Conservation (phyloP, 2,888 invertebrate species). For the Pammene aurita region DNA sequence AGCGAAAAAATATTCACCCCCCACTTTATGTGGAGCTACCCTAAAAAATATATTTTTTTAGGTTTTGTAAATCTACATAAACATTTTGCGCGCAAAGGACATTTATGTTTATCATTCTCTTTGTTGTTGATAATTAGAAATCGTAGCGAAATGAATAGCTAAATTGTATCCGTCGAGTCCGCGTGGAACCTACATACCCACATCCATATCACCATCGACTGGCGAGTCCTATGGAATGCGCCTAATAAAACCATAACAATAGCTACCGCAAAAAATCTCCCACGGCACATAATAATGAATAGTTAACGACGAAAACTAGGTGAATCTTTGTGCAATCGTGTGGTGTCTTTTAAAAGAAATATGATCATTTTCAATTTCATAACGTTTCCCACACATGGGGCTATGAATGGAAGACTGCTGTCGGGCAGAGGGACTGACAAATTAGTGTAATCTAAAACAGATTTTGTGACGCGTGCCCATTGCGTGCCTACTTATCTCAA, state of each 20-base stretch:
- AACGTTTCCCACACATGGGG: constrained; percentile 77
- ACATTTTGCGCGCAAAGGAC: neutral
- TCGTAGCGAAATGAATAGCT: too few species aligned
- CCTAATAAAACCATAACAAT: constrained; percentile 77
- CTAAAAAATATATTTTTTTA: too few species aligned
- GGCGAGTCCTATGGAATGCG: constrained; percentile 73
- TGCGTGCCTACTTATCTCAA: constrained; percentile 58
- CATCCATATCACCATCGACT: constrained; percentile 45
- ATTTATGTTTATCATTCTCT: neutral
- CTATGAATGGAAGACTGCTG: constrained; percentile 69
- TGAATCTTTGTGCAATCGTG: constrained; percentile 82
- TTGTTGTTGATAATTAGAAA: too few species aligned
- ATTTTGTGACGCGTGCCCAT: constrained; percentile 70
- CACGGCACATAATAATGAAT: constrained; percentile 82
- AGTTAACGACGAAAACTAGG: constrained; percentile 82
- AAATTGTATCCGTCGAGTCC: too few species aligned
- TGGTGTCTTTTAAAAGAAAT: constrained; percentile 82
- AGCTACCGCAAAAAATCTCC: constrained; percentile 72
- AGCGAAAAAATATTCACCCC: too few species aligned
- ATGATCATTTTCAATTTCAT: constrained; percentile 83
- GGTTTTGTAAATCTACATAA: neutral
- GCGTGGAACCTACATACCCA: neutral
- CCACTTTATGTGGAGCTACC: too few species aligned
- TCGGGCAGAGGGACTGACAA: constrained; percentile 64
- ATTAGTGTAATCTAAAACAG: constrained; percentile 80